A percentile compares a stretch with the other conserved stretches of the same genome.
These are phyloP conservation scores for Trididemnum nubilum DNA, from an alignment of 23 tunicate genomes.

Conservation along the genomic window DNA sequence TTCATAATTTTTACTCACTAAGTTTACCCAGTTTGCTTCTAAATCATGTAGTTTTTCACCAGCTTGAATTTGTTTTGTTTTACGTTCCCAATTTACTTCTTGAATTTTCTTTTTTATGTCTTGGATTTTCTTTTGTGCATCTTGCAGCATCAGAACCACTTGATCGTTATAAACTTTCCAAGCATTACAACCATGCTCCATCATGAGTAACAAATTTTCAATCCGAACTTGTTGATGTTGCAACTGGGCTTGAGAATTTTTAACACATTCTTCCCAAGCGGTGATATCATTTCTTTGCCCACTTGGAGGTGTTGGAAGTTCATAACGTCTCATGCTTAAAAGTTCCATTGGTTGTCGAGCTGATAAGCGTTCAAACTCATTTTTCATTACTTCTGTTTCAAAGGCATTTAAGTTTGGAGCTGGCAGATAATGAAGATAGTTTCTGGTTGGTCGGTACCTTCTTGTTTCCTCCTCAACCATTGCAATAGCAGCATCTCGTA, in stretches of 20 bases:
- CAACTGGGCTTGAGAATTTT: conserved; percentile 96
- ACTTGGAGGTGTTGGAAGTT: conserved; percentile 93
- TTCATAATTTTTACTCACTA: conserved; percentile 97
- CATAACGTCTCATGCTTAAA: conserved; percentile 85
- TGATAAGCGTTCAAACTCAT: conserved; percentile 82
- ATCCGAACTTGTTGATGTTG: conserved; percentile 92
- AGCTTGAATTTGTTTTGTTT: conserved; percentile 78
- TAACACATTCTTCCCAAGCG: conserved; percentile 97
- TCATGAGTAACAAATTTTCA: conserved; percentile 90
- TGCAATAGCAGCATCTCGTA: conserved; percentile 92
- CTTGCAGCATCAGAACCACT: conserved; percentile 68
- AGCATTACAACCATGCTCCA: conserved; percentile 85
- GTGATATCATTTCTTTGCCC: conserved; percentile 92
- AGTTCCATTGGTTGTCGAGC: conserved; percentile 96
- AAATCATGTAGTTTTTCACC: conserved; percentile 78
- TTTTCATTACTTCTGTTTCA: conserved; percentile 84
- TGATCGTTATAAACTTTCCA: conserved; percentile 86
- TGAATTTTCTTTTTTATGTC: conserved; percentile 78
- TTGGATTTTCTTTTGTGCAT: conserved; percentile 84
- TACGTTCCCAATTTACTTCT: conserved; percentile 94
- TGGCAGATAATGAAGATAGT: conserved; percentile 80
- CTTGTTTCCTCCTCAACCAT: conserved; percentile 97
- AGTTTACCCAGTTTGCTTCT: conserved; percentile 94
- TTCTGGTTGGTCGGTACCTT: conserved; percentile 87
- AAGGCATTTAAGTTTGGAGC: conserved; percentile 60